A percentile compares a stretch with the other conserved stretches of the same genome.
phyloP scores from a whole-genome alignment of 2,797 vertebrate genomes.

The Pantherophis vulpinus region DNA sequence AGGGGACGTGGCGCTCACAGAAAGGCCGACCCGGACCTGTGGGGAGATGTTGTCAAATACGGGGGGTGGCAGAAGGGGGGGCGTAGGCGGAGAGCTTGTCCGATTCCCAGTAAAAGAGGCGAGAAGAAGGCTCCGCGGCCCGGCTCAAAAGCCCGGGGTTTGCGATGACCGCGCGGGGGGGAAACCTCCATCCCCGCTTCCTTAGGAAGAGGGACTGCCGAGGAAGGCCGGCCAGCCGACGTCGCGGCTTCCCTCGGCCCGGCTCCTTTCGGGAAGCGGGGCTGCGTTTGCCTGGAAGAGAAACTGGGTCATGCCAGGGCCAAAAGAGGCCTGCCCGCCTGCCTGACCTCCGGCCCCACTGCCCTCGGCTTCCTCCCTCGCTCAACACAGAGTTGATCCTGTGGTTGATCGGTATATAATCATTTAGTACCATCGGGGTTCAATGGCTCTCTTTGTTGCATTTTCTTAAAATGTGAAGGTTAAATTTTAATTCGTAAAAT shows the following conservation, averaged over 20 bases:
- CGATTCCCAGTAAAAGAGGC: slow-evolving; percentile 70
- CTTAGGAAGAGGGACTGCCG: background rate
- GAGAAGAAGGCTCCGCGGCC: slow-evolving; percentile 66
- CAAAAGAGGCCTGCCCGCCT: background rate
- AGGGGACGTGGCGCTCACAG: slow-evolving; percentile 72
- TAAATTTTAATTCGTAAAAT: background rate
- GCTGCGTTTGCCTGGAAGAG: background rate
- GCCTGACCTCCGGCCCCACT: background rate
- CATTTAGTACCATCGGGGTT: background rate
- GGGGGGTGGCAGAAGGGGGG: slow-evolving; percentile 57
- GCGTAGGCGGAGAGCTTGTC: background rate
- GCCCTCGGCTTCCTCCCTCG: background rate
- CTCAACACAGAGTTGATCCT: background rate
- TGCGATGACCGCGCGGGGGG: background rate
- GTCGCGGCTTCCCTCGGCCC: background rate
- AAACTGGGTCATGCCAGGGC: background rate
- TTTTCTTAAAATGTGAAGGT: background rate
- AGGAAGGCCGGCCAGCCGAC: background rate
- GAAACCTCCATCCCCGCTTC: slow-evolving; percentile 45
- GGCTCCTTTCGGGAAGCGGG: background rate
- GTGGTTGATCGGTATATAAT: background rate
- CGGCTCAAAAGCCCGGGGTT: slow-evolving; percentile 51
- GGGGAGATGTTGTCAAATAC: slow-evolving; percentile 77
- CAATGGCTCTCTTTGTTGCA: background rate
- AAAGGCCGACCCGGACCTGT: slow-evolving; percentile 72